Evolutionary conservation across 2,797 vertebrate genomes (phyloP).

Genomic region (Galago senegalensis): DNA sequence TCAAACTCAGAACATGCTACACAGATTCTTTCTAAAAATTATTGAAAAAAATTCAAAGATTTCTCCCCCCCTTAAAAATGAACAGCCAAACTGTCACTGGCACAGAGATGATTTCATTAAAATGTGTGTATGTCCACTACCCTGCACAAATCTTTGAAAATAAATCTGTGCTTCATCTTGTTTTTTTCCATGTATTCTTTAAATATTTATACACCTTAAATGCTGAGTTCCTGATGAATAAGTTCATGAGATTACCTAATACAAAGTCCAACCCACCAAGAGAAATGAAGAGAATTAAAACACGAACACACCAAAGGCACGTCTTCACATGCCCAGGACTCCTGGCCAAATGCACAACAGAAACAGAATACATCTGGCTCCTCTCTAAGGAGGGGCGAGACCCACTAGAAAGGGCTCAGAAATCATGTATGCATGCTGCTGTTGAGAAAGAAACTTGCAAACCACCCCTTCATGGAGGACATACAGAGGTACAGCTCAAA

Average conservation of each 20-base stretch:
- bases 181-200: constrained; percentile 42
- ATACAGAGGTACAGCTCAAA: background rate
- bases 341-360: constrained; percentile 6
- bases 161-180: constrained; percentile 38
- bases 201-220: constrained; percentile 55
- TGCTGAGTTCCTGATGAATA: constrained; percentile 46
- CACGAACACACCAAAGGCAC: background rate
- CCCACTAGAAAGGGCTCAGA: background rate
- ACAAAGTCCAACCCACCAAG: constrained; percentile 21
- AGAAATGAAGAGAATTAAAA: constrained; percentile 25
- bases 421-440: background rate
- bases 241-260: constrained; percentile 54
- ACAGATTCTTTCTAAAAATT: constrained; percentile 58
- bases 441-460: constrained; percentile 10
- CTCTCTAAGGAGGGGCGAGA: background rate
- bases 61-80: constrained; percentile 52
- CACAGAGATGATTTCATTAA: constrained; percentile 62
- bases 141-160: constrained; percentile 55
- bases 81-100: constrained; percentile 46
- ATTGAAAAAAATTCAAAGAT: constrained; percentile 10
- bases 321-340: constrained; percentile 1
- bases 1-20: constrained; percentile 45
- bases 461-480: background rate
- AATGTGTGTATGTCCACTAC: constrained; percentile 62
- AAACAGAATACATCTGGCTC: background rate